Conservation (phyloP, 2,113 vertebrate species). For the Gadus chalcogrammus region DNA sequence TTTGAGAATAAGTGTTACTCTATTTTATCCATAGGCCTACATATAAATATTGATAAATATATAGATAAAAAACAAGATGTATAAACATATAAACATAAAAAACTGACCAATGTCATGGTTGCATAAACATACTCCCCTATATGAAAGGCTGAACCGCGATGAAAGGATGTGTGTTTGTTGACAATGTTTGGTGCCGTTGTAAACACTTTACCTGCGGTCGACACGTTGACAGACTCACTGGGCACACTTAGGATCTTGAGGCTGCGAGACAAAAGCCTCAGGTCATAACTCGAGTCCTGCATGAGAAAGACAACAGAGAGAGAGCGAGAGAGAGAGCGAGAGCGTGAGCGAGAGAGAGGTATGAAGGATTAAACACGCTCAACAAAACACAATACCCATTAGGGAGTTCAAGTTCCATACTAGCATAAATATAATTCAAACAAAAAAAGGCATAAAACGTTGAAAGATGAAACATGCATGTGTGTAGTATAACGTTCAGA, state of each 20-base stretch:
- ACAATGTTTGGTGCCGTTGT: not conserved
- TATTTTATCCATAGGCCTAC: too few relatives aligned
- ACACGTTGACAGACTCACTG: conserved; percentile 84
- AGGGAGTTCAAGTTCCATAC: too few relatives aligned
- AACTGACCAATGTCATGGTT: not conserved
- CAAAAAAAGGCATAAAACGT: not conserved
- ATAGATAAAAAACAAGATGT: too few relatives aligned
- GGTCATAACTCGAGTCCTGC: conserved; percentile 86
- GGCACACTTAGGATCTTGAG: conserved; percentile 84
- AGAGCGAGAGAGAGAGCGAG: not conserved
- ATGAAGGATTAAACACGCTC: too few relatives aligned
- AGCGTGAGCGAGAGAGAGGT: too few relatives aligned
- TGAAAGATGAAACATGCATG: not conserved
- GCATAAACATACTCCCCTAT: not conserved
- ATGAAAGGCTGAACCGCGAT: not conserved
- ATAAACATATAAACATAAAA: not conserved
- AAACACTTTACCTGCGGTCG: conserved; percentile 79
- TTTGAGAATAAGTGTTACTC: too few relatives aligned
- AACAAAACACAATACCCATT: too few relatives aligned
- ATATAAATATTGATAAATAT: too few relatives aligned
- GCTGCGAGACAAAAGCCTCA: conserved; percentile 85
- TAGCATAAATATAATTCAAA: too few relatives aligned
- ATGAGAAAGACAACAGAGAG: not conserved
- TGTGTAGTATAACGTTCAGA: not conserved
- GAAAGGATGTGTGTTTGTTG: not conserved